A percentile compares a stretch with the other conserved stretches of the same genome.
These are phyloP conservation scores for Pseudopodoces humilis DNA, from an alignment of 2,113 vertebrate species.

Conservation along the genomic window DNA sequence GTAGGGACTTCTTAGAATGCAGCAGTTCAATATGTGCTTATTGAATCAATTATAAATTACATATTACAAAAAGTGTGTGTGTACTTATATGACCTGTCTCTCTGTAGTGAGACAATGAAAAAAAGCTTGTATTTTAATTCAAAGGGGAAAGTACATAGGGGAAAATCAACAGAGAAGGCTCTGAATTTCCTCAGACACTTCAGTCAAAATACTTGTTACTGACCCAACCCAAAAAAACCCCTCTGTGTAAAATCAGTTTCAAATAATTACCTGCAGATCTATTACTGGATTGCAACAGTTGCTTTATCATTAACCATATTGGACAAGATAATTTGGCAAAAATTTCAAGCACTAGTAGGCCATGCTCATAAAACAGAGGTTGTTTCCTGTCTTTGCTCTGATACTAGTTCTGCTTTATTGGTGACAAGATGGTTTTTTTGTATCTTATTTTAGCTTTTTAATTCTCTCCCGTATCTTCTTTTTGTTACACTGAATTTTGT, in stretches of 20 bases:
- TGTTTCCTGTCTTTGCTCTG: background rate
- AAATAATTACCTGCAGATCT: background rate
- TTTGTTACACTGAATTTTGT: background rate
- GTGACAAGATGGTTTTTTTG: background rate
- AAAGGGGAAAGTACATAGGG: background rate
- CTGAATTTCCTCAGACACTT: background rate
- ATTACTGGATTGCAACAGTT: background rate
- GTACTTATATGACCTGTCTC: background rate
- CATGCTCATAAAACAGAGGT: fast-evolving
- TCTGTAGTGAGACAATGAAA: background rate
- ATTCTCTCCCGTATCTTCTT: background rate
- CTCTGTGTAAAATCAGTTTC: background rate
- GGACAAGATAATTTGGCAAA: background rate
- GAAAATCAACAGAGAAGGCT: background rate
- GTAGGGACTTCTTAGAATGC: background rate
- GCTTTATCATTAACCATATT: background rate
- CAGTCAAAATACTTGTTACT: background rate
- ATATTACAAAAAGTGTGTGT: background rate
- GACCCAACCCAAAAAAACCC: fast-evolving
- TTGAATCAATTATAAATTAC: background rate
- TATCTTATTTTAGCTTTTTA: background rate
- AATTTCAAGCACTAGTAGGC: background rate
- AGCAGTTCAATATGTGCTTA: background rate
- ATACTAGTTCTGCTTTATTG: background rate
- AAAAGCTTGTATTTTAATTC: background rate